These are phyloP conservation scores for Rhinopithecus roxellana DNA, from an alignment of 2,113 vertebrate genomes.

Conservation along the genomic window DNA sequence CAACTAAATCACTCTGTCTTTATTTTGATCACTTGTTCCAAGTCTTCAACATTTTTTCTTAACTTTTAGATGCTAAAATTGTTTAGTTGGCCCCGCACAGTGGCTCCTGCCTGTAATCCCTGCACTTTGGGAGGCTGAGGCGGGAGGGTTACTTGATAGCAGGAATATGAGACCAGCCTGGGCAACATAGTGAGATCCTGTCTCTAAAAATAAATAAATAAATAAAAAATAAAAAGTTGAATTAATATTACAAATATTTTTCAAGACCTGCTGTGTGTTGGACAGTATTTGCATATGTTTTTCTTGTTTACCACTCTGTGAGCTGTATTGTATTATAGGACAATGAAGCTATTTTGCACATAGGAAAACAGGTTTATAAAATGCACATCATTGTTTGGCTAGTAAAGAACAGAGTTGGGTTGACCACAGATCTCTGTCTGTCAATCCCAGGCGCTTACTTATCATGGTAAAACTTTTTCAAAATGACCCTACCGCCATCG, in stretches of 20 bases:
- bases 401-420: background rate
- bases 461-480: background rate
- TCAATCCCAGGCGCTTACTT: background rate
- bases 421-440: background rate
- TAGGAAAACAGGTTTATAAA: background rate
- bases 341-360: background rate
- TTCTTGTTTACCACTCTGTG: background rate
- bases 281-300: background rate
- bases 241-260: background rate
- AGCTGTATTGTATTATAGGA: background rate
- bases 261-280: background rate
- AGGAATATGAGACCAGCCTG: no score
- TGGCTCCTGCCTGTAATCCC: no score
- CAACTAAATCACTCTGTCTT: background rate
- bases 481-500: background rate
- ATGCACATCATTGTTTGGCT: background rate
- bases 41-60: background rate
- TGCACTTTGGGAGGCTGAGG: no score
- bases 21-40: background rate
- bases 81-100: background rate
- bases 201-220: no score
- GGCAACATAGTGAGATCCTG: no score
- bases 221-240: no score
- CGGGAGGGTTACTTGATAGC: no score
- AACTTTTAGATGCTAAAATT: background rate